A percentile compares a stretch with the other conserved stretches of the same genome.
Evolutionary conservation across 1,140 invertebrate genomes (phyloP).

Genomic region (Drosophila yakuba): DNA sequence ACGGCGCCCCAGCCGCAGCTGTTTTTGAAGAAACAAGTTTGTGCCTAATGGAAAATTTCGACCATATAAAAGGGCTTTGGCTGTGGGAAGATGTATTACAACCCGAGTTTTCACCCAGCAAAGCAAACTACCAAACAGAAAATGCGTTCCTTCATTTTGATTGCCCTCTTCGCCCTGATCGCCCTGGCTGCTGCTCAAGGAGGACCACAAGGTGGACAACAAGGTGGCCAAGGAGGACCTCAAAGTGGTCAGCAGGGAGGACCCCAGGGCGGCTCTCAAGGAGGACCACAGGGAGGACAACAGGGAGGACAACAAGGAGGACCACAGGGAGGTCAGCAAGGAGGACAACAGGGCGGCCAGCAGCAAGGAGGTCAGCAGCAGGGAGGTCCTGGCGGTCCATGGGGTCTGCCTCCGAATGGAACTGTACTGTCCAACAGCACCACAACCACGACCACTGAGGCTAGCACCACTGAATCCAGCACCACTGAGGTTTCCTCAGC

Average conservation of each 20-base stretch:
- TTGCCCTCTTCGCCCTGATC: slow-evolving; percentile 27
- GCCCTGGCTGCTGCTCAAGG: slow-evolving; percentile 18
- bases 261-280: background rate
- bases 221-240: background rate
- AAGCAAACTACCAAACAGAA: slow-evolving; percentile 13
- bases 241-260: slow-evolving; percentile 2
- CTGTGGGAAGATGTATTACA: slow-evolving; percentile 9
- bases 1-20: slow-evolving; percentile 8
- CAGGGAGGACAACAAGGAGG: slow-evolving; percentile 4
- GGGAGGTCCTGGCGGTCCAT: background rate
- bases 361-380: slow-evolving; percentile 12
- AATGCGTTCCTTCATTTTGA: slow-evolving; percentile 39
- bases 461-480: background rate
- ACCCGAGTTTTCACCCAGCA: slow-evolving; percentile 10
- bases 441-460: background rate
- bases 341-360: background rate
- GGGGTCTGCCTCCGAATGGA: slow-evolving; percentile 9
- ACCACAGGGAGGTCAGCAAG: background rate
- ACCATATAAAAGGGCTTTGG: slow-evolving; percentile 31
- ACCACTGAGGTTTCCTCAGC: slow-evolving; percentile 3
- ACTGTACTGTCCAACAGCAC: slow-evolving; percentile 11
- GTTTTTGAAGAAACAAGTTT: background rate
- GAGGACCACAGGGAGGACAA: background rate
- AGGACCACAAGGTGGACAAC: background rate
- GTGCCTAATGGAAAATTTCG: background rate